Conservation (phyloP, 2,113 vertebrate genomes). For the Potamarius usumacintae region DNA sequence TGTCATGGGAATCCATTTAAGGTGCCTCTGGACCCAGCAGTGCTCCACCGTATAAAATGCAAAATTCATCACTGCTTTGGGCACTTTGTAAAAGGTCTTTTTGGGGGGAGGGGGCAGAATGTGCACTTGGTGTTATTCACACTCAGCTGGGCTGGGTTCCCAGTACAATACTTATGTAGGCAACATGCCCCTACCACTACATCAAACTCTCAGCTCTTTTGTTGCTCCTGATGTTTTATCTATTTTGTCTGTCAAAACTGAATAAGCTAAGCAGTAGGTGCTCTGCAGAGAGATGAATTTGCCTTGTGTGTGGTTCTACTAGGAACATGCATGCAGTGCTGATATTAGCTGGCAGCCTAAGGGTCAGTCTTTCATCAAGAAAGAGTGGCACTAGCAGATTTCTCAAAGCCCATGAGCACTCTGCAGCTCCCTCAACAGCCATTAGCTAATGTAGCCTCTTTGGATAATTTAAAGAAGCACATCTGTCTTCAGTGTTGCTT, state of each 20-base stretch:
- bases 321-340: neutral
- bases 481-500: constrained; percentile 2
- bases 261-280: constrained; percentile 66
- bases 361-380: neutral
- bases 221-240: constrained; percentile 51
- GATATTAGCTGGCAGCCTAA: neutral
- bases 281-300: constrained; percentile 31
- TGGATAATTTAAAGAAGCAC: neutral
- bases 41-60: constrained; percentile 41
- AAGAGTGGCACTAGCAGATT: constrained; percentile 16
- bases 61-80: constrained; percentile 33
- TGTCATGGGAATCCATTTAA: constrained; percentile 36
- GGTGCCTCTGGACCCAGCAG: constrained; percentile 35
- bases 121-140: constrained; percentile 40
- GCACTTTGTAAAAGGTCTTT: constrained; percentile 53
- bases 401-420: neutral
- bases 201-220: constrained; percentile 38
- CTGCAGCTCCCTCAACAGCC: constrained; percentile 33
- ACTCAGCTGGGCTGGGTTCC: constrained; percentile 74
- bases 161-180: constrained; percentile 59
- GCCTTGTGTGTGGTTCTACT: constrained; percentile 2
- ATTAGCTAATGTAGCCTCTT: constrained; percentile 13
- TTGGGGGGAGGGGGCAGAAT: constrained; percentile 29
- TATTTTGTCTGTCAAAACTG: constrained; percentile 36
- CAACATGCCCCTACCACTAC: constrained; percentile 9